Conservation (phyloP, 2,888 invertebrate genomes). For the Lithophane ornitopus region DNA sequence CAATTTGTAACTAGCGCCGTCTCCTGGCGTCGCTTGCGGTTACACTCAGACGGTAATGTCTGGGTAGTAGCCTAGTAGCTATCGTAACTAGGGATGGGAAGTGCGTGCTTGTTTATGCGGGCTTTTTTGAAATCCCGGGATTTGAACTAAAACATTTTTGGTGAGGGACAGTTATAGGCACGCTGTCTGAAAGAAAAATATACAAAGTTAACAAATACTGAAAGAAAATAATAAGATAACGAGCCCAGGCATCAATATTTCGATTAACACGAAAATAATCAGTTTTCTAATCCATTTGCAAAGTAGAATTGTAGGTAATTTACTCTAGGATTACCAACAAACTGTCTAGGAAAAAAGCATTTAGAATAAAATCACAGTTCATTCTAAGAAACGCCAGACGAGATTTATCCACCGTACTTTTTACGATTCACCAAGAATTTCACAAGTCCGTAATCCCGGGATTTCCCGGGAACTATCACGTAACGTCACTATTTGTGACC, state of each 20-base stretch:
- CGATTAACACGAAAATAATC: not conserved
- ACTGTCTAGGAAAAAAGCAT: not conserved
- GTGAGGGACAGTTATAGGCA: not conserved
- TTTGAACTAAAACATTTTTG: not conserved
- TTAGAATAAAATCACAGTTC: not conserved
- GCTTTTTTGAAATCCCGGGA: not conserved
- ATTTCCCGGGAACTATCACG: slow-evolving; percentile 34
- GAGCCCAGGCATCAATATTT: not conserved
- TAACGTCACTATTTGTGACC: slow-evolving; percentile 59
- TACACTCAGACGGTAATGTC: slow-evolving; percentile 70
- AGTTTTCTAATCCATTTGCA: not conserved
- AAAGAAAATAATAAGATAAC: not conserved
- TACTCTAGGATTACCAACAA: not conserved
- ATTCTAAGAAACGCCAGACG: not conserved
- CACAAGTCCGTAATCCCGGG: slow-evolving; percentile 25
- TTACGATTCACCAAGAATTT: not conserved
- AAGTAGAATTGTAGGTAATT: not conserved
- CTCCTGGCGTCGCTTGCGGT: slow-evolving; percentile 73
- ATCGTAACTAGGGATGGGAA: slow-evolving; percentile 61
- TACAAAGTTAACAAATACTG: not conserved
- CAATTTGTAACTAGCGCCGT: slow-evolving; percentile 74
- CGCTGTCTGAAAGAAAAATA: not conserved
- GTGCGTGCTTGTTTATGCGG: slow-evolving; percentile 10
- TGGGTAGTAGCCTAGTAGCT: slow-evolving; percentile 60
- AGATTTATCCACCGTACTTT: slow-evolving; percentile 22